Base-by-base conservation (phyloP, 2,888 invertebrate genomes). In the Hypena proboscidalis region DNA sequence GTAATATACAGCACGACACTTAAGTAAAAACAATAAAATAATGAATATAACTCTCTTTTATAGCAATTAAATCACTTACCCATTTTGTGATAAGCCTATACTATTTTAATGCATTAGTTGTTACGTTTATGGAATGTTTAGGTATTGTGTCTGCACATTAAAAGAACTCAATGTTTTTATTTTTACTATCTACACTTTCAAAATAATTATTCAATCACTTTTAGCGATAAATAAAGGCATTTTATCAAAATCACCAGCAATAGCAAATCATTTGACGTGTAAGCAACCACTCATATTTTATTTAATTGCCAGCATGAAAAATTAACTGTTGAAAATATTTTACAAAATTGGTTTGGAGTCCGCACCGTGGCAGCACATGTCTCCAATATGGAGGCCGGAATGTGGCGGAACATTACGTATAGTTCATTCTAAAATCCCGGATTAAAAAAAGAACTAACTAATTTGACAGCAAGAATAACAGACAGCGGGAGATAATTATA, bases 21-120 rank as follows among this genome's bases (percentile, higher is more conserved):
- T 42, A 36, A 43, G 21, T 19, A 39, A 20, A 42, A 48, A 44
- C 33, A 33, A 30, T 35, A 55, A 52, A 41, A 53, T 30, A 26
- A 43, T 33, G 23, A 51, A 42, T 62, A 59, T 63, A 51, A 62
- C 54, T 42, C 14, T 56, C 62, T 67, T 69, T 70, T 70, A 55
- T 55, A 64, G 50, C 54, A 44, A 63, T 44, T 50, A 58, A 62
- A 58, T 51, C 58, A 77, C 87, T 78, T 72, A 87, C 90, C 90
- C 90, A 90, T 90, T 85, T 81, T 84, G 54, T 72, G 77, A 70
- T 78, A 83, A 76, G 79, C 72, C 74, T 83, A 78, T 67, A 71
- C 76, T 85, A 77, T 63, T 69, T 69, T 76, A 83, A 73, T 78
- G 77, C 86, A 88, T 88, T 77, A 83, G 81, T 77, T 73, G 70